These are phyloP conservation scores for Hippocampus guttulatus DNA, from an alignment of 2,113 vertebrate genomes.

Conservation along the genomic window DNA sequence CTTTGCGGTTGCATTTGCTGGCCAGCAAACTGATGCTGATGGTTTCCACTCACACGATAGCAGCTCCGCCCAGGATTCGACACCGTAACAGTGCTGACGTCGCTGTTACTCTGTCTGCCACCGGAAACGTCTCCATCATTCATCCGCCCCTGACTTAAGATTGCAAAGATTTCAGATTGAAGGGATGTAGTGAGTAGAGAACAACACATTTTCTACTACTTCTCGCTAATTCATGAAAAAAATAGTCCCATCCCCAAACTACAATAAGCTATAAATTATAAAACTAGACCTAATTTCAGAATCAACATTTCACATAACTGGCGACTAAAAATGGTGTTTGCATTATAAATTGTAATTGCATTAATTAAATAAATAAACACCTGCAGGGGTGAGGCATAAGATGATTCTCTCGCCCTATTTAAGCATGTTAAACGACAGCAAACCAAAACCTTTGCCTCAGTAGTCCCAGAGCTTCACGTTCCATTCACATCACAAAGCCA, in stretches of 20 bases:
- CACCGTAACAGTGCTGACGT: conserved; percentile 56
- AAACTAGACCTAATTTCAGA: not conserved
- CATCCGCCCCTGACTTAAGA: conserved; percentile 54
- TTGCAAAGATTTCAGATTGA: conserved; percentile 7
- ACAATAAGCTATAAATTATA: not conserved
- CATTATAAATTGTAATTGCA: not conserved
- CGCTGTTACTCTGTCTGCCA: conserved; percentile 69
- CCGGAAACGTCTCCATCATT: conserved; percentile 60
- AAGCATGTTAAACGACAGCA: not conserved
- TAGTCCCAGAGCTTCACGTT: conserved; percentile 56
- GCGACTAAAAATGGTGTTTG: not conserved
- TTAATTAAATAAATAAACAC: not conserved
- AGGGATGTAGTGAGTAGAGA: not conserved
- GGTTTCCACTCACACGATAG: conserved; percentile 67
- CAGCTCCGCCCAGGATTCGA: conserved; percentile 61
- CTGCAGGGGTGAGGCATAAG: not conserved
- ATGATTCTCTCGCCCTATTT: not conserved
- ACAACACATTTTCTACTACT: not conserved
- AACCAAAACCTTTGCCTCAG: conserved; percentile 46
- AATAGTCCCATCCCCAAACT: not conserved
- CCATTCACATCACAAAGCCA: conserved; percentile 67
- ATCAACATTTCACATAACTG: not conserved
- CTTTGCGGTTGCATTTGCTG: conserved; percentile 89
- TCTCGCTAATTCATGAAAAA: not conserved
- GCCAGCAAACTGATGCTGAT: conserved; percentile 84